Evolutionary conservation across 2,113 vertebrate species (phyloP).

Genomic region (Ondatra zibethicus): DNA sequence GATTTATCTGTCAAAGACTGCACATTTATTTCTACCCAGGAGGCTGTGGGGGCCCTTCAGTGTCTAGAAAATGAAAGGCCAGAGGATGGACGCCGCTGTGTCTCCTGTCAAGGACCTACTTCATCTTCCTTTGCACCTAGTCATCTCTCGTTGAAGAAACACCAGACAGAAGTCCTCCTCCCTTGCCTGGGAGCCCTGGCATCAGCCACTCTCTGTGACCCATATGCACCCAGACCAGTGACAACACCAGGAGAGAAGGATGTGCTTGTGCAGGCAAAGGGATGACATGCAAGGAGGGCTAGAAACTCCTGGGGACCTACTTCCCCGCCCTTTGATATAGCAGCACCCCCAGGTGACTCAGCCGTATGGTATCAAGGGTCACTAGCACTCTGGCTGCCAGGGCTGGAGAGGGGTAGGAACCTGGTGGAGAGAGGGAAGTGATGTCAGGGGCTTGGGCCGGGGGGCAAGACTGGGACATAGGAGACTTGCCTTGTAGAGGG

Average conservation of each 20-base stretch:
- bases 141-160: slow-evolving; percentile 16
- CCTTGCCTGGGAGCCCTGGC: not conserved
- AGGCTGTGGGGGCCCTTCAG: not conserved
- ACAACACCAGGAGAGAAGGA: slow-evolving; percentile 13
- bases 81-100: not conserved
- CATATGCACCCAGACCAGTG: not conserved
- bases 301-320: not conserved
- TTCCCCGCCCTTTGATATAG: not conserved
- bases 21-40: not conserved
- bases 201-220: not conserved
- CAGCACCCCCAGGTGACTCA: slow-evolving; percentile 39
- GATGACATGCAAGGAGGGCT: slow-evolving; percentile 25
- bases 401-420: not conserved
- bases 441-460: no score
- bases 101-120: not conserved
- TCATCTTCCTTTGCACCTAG: not conserved
- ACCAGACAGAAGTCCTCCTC: not conserved
- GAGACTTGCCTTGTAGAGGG: no score
- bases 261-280: not conserved
- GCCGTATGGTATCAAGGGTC: not conserved
- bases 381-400: not conserved
- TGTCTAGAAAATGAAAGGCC: not conserved
- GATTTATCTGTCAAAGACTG: not conserved
- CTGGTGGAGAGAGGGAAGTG: not conserved
- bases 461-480: not conserved